Conservation (phyloP, 2,797 vertebrate genomes). For the Hozukius guyotensis region DNA sequence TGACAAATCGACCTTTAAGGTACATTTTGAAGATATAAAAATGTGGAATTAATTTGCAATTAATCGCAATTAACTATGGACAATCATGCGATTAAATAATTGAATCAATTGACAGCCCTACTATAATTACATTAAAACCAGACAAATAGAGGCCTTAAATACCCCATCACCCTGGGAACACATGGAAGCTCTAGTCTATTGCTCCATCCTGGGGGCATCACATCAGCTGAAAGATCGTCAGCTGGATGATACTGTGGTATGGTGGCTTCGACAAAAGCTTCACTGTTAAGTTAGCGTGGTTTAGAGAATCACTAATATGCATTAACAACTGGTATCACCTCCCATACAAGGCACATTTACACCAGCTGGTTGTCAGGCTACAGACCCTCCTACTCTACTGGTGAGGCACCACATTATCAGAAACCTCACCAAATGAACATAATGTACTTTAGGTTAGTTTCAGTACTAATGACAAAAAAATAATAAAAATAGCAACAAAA, state of each 20-base stretch:
- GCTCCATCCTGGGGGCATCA: neutral
- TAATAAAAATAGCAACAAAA: neutral
- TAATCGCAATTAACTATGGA: too few relatives aligned
- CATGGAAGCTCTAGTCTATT: neutral
- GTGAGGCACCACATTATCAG: neutral
- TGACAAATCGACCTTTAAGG: too few relatives aligned
- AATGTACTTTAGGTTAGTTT: neutral
- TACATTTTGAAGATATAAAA: too few relatives aligned
- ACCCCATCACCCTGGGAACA: neutral
- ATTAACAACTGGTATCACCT: neutral
- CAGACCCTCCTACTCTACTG: neutral
- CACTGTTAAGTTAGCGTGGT: neutral
- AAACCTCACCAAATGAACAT: neutral
- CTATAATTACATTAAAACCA: neutral
- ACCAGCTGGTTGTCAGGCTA: neutral
- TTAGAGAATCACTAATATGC: neutral
- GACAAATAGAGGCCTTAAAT: neutral
- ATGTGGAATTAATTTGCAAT: too few relatives aligned
- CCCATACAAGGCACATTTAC: neutral
- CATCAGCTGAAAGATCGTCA: neutral
- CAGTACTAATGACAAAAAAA: neutral
- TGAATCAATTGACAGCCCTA: too few relatives aligned
- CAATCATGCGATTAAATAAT: too few relatives aligned
- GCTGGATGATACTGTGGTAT: neutral
- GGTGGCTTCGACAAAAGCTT: neutral